These are phyloP conservation scores for Leptopilina drosophilae DNA, from an alignment of 2,888 invertebrate species.

Conservation along the genomic window DNA sequence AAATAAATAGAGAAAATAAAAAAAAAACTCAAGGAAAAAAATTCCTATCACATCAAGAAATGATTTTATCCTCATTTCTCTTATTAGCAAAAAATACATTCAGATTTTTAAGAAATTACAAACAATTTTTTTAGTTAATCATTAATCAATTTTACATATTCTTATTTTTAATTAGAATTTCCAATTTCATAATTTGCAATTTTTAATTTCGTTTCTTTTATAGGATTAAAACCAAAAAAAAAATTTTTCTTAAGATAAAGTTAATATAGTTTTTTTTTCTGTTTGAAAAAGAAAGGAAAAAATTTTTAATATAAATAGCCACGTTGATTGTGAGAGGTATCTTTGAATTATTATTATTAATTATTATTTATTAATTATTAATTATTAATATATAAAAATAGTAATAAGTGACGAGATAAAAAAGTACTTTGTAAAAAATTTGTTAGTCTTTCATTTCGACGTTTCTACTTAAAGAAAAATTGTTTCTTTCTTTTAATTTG, in stretches of 20 bases:
- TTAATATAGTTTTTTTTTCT: neutral
- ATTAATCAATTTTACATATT: no score
- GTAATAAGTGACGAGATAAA: constrained; percentile 19
- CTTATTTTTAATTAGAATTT: no score
- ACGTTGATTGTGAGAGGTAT: neutral
- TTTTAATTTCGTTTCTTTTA: no score
- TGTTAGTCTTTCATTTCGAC: constrained; percentile 14
- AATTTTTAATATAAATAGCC: neutral
- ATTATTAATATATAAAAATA: constrained; percentile 23
- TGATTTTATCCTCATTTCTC: no score
- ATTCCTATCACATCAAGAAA: no score
- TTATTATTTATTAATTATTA: constrained; percentile 1
- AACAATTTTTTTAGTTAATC: no score
- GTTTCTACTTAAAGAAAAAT: constrained; percentile 1
- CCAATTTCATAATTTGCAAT: no score
- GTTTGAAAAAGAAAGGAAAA: neutral
- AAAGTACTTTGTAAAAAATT: constrained; percentile 13
- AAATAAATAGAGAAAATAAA: no score
- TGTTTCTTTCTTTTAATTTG: neutral
- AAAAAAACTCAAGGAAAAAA: no score
- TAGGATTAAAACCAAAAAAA: no score
- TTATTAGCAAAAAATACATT: no score
- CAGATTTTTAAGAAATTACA: no score
- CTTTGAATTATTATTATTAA: neutral
- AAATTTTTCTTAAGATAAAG: neutral